Percentiles rank a stretch among this genome's conserved stretches.
These are phyloP conservation scores for Ooceraea biroi DNA, from an alignment of 1,140 invertebrate species.

Conservation along the genomic window DNA sequence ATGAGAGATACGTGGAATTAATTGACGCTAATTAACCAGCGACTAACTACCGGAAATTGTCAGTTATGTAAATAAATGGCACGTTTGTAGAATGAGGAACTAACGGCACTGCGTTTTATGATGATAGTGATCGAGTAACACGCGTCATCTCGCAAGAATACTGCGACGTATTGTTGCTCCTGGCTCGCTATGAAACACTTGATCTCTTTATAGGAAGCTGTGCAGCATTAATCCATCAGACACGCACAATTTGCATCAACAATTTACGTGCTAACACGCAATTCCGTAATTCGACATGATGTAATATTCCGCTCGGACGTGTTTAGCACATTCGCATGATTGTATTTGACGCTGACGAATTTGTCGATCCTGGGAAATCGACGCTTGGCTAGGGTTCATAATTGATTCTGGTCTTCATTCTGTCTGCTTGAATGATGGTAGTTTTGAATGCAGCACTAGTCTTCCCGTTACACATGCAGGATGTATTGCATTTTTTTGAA, in stretches of 20 bases:
- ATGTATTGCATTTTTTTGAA: background rate
- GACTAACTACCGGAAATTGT: conserved; percentile 40
- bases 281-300: conserved; percentile 11
- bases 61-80: conserved; percentile 30
- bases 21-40: conserved; percentile 5
- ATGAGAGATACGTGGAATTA: background rate
- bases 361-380: conserved; percentile 23
- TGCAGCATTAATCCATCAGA: conserved; percentile 17
- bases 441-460: conserved; percentile 18
- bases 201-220: background rate
- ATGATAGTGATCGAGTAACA: background rate
- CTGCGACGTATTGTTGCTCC: background rate
- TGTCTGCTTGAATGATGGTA: conserved; percentile 20
- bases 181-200: background rate
- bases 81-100: conserved; percentile 30
- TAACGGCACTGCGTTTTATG: conserved; percentile 69
- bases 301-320: background rate
- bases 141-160: conserved; percentile 12
- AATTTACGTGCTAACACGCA: conserved; percentile 13
- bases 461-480: background rate
- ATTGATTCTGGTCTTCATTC: conserved; percentile 5
- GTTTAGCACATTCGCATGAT: conserved; percentile 23
- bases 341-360: conserved; percentile 16
- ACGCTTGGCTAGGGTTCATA: background rate
- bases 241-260: conserved; percentile 27